Evolutionary conservation across 2,113 vertebrate genomes (phyloP).

Genomic region (Furnarius figulus): DNA sequence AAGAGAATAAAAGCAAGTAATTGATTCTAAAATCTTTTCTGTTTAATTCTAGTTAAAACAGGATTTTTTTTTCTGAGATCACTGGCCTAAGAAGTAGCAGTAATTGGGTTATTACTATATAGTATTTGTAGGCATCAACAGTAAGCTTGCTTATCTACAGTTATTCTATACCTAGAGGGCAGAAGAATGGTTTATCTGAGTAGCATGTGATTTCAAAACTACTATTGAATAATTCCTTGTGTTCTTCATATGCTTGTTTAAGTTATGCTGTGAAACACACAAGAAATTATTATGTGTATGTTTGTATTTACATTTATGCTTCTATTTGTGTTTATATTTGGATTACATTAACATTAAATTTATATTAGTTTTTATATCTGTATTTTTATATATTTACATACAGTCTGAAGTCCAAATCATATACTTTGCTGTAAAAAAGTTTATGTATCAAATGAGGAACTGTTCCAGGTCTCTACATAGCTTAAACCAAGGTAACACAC

Average conservation of each 20-base stretch:
- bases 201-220: background rate
- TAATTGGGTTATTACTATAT: background rate
- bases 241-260: background rate
- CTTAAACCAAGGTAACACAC: background rate
- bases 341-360: background rate
- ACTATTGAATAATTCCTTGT: background rate
- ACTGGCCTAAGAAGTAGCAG: background rate
- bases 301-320: background rate
- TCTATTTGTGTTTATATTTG: background rate
- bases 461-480: background rate
- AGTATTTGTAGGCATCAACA: background rate
- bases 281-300: background rate
- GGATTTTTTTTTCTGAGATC: background rate
- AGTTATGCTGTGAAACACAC: background rate
- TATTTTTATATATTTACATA: background rate
- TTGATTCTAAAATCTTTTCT: slow-evolving; percentile 29
- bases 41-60: slow-evolving; percentile 17
- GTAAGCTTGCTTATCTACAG: background rate
- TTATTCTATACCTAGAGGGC: background rate
- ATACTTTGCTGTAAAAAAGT: background rate
- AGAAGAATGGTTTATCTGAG: background rate
- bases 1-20: slow-evolving; percentile 38
- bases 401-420: background rate
- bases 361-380: background rate
- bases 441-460: background rate